Conservation (phyloP, 1,140 invertebrate species). For the Doryteuthis pealeii region DNA sequence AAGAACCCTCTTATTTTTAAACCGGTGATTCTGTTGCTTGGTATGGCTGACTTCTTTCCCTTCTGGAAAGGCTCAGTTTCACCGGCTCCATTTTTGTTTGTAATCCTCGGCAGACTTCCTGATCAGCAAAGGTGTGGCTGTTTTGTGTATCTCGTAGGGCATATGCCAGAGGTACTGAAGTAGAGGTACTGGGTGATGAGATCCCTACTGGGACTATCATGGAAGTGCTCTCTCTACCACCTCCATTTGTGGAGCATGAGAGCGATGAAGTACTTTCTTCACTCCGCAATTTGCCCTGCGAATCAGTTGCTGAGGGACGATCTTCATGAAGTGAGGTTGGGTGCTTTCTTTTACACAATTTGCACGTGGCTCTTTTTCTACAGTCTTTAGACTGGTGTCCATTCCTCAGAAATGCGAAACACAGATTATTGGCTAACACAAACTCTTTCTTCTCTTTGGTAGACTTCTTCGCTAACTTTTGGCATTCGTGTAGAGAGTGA, state of each 20-base stretch:
- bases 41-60: too few species aligned
- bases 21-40: too few species aligned
- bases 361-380: too few species aligned
- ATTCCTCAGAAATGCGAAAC: too few species aligned
- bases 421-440: too few species aligned
- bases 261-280: neutral
- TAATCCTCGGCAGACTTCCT: slow-evolving; percentile 14
- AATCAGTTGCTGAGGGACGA: neutral
- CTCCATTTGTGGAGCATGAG: slow-evolving; percentile 1
- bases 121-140: slow-evolving; percentile 22
- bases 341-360: slow-evolving; percentile 19
- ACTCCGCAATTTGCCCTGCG: neutral
- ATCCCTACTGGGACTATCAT: slow-evolving; percentile 33
- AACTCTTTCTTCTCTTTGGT: too few species aligned
- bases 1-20: too few species aligned
- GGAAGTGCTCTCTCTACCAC: slow-evolving; percentile 14
- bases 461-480: too few species aligned
- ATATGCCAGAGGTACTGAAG: slow-evolving; percentile 22
- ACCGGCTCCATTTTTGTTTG: neutral
- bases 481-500: too few species aligned
- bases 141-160: slow-evolving; percentile 27
- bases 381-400: too few species aligned
- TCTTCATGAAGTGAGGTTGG: slow-evolving; percentile 27
- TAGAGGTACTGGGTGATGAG: slow-evolving; percentile 17
- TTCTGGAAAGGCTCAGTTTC: too few species aligned